Evolutionary conservation across 1,140 invertebrate genomes (phyloP).

Genomic region (Drosophila dunni): DNA sequence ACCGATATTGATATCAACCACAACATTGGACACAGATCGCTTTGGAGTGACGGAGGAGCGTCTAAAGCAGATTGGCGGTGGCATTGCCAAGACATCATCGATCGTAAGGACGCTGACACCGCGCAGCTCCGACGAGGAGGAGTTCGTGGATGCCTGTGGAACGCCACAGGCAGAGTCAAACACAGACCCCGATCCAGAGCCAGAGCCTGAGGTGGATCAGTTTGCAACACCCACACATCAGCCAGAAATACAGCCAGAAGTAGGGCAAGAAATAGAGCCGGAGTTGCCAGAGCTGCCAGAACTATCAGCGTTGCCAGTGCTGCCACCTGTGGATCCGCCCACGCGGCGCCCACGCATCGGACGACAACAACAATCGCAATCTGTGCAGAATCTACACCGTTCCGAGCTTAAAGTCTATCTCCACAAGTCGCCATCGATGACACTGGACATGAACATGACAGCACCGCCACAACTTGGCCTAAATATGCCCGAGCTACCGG

Average conservation of each 20-base stretch:
- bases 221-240: constrained; percentile 46
- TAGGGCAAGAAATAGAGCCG: neutral
- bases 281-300: neutral
- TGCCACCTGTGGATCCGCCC: constrained; percentile 38
- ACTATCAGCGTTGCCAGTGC: neutral
- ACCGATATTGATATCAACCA: constrained; percentile 82
- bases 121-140: constrained; percentile 76
- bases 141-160: constrained; percentile 72
- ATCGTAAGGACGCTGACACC: constrained; percentile 65
- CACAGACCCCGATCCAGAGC: neutral
- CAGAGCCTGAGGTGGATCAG: constrained; percentile 5
- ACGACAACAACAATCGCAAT: constrained; percentile 71
- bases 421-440: constrained; percentile 77
- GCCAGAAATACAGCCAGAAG: neutral
- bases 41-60: constrained; percentile 77
- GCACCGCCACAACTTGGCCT: constrained; percentile 49
- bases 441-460: constrained; percentile 64
- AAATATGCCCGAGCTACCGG: constrained; percentile 70
- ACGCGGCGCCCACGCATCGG: constrained; percentile 51
- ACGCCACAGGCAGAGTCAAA: constrained; percentile 46
- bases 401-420: constrained; percentile 75
- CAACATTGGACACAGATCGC: constrained; percentile 77
- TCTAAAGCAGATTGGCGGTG: constrained; percentile 74
- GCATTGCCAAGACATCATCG: constrained; percentile 68
- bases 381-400: constrained; percentile 78